phyloP scores from a whole-genome alignment of 2,888 invertebrate species.

The Baronia brevicornis region DNA sequence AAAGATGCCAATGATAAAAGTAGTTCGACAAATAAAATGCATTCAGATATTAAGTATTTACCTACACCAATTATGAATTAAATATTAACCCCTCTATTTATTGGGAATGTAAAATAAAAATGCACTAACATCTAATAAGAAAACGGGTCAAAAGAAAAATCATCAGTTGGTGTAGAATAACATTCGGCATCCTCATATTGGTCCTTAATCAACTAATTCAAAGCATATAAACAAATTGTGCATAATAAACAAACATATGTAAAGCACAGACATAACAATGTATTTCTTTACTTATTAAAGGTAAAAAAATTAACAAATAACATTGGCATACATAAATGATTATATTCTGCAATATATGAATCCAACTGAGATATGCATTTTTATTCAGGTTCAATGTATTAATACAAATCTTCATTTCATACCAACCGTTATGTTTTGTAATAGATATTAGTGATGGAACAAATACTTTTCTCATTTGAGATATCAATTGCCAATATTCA shows the following conservation, averaged over 20 bases:
- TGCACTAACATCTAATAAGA: conserved; percentile 33
- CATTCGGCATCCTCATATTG: conserved; percentile 11
- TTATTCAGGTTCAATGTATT: too few relatives aligned
- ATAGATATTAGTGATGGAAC: too few relatives aligned
- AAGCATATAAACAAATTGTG: conserved; percentile 12
- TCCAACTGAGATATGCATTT: too few relatives aligned
- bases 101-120: conserved; percentile 55
- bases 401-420: too few relatives aligned
- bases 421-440: too few relatives aligned
- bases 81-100: conserved; percentile 15
- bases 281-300: conserved; percentile 7
- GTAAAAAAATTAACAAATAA: conserved; percentile 15
- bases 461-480: too few relatives aligned
- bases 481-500: too few relatives aligned
- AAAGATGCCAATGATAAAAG: too few relatives aligned
- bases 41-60: conserved; percentile 4
- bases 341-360: too few relatives aligned
- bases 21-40: too few relatives aligned
- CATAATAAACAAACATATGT: conserved; percentile 2
- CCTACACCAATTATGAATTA: conserved; percentile 21
- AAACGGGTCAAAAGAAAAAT: conserved; percentile 21
- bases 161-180: conserved; percentile 1
- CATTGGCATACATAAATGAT: too few relatives aligned
- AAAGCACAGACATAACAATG: conserved; percentile 6
- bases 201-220: conserved; percentile 14